Percentiles rank a stretch among this genome's conserved stretches.
Evolutionary conservation across 2,888 invertebrate genomes (phyloP).

Genomic region (Spisula solida): DNA sequence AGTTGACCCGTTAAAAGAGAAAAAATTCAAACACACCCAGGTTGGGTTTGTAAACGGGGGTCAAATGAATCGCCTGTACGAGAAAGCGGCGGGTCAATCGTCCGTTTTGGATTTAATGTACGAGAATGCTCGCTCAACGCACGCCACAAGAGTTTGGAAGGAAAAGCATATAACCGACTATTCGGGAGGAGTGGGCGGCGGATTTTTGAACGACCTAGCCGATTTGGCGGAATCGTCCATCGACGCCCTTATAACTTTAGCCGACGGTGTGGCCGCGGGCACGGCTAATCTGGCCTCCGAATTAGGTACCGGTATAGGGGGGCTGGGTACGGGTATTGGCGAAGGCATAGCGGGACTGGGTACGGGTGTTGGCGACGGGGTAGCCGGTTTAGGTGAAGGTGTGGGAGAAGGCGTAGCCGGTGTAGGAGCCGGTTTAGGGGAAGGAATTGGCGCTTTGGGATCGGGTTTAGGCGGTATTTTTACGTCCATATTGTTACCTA

Average conservation of each 20-base stretch:
- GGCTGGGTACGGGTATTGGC: not conserved
- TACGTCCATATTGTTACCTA: not conserved
- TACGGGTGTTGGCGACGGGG: not conserved
- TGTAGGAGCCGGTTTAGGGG: not conserved
- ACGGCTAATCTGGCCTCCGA: conserved; percentile 1
- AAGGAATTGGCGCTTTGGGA: not conserved
- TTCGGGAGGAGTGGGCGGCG: not conserved
- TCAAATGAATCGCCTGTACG: not conserved
- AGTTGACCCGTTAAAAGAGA: not conserved
- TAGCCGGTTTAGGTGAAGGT: not conserved
- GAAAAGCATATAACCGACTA: not conserved
- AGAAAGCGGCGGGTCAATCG: conserved; percentile 4
- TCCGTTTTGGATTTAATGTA: not conserved
- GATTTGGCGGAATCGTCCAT: no score
- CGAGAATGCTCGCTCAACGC: not conserved
- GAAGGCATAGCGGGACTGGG: not conserved
- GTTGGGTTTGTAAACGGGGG: not conserved
- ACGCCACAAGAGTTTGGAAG: not conserved
- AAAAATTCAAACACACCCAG: conserved; percentile 2
- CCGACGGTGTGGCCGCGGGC: not conserved
- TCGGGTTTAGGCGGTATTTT: not conserved
- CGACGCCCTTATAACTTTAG: not conserved
- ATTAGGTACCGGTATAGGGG: not conserved
- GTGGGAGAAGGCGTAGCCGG: not conserved
- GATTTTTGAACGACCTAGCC: not conserved